A percentile compares a stretch with the other conserved stretches of the same genome.
Conservation (phyloP, 2,113 vertebrate species). For the Nycticryphes semicollaris region DNA sequence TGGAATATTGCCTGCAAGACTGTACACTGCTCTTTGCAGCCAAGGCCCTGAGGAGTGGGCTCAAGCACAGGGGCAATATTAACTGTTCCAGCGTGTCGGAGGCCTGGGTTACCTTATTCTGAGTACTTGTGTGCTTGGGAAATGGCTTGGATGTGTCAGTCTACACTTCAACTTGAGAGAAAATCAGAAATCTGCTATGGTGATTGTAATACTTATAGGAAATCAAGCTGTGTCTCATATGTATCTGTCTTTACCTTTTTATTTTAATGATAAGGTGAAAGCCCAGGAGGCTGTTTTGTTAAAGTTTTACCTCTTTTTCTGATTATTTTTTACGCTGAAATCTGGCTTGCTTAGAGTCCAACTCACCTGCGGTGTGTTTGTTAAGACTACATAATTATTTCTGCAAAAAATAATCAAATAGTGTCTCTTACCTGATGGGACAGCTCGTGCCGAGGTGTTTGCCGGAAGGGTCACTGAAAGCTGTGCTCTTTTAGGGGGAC, state of each 20-base stretch:
- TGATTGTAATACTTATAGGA: neutral
- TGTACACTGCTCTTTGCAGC: neutral
- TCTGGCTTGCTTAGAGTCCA: neutral
- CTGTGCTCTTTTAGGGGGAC: neutral
- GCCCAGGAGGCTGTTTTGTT: neutral
- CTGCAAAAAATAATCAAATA: neutral
- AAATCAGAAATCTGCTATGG: rapidly evolving
- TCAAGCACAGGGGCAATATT: neutral
- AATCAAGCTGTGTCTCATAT: neutral
- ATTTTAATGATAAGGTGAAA: neutral
- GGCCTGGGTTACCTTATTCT: neutral
- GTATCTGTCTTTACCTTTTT: neutral
- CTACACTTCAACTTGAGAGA: neutral
- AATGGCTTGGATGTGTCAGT: neutral
- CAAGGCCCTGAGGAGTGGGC: neutral
- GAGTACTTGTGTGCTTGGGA: neutral
- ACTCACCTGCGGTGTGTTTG: neutral
- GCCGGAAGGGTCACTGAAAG: neutral
- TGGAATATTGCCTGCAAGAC: neutral
- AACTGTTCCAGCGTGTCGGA: neutral
- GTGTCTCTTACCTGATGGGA: neutral
- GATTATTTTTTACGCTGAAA: neutral
- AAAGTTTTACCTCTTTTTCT: neutral
- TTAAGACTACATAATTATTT: neutral
- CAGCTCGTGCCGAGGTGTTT: neutral